A percentile compares a stretch with the other conserved stretches of the same genome.
These are phyloP conservation scores for Olivierus martensii DNA, from an alignment of 1,140 invertebrate genomes.

Conservation along the genomic window DNA sequence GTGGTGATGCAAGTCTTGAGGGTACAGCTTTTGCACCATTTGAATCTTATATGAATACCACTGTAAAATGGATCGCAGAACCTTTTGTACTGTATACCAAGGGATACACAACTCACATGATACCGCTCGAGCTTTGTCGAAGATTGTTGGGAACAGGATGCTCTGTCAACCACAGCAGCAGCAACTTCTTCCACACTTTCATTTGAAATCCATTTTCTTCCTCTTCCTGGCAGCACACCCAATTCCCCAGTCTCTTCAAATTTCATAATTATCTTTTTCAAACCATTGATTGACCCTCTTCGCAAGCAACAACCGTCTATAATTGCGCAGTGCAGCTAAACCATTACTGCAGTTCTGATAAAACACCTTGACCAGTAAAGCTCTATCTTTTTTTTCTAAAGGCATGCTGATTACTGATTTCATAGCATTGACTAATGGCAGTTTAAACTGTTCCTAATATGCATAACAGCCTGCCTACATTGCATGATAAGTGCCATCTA, in stretches of 20 bases:
- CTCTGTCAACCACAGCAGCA: slow-evolving; percentile 3
- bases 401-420: background rate
- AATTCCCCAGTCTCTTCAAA: slow-evolving; percentile 5
- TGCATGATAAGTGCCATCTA: too few species aligned
- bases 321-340: background rate
- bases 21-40: background rate
- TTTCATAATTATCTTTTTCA: slow-evolving; percentile 4
- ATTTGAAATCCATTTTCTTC: background rate
- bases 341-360: too few species aligned
- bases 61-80: background rate
- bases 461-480: too few species aligned
- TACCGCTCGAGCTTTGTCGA: background rate
- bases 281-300: slow-evolving; percentile 1
- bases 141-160: background rate
- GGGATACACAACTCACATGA: background rate
- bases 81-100: background rate
- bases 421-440: too few species aligned
- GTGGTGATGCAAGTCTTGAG: background rate
- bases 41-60: background rate
- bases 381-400: background rate
- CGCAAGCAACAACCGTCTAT: background rate
- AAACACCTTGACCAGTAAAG: too few species aligned
- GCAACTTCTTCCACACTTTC: background rate
- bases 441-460: too few species aligned
- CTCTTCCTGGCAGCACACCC: slow-evolving; percentile 5